These are phyloP conservation scores for Meandrusa payeni DNA, from an alignment of 2,888 invertebrate species.

Conservation along the genomic window DNA sequence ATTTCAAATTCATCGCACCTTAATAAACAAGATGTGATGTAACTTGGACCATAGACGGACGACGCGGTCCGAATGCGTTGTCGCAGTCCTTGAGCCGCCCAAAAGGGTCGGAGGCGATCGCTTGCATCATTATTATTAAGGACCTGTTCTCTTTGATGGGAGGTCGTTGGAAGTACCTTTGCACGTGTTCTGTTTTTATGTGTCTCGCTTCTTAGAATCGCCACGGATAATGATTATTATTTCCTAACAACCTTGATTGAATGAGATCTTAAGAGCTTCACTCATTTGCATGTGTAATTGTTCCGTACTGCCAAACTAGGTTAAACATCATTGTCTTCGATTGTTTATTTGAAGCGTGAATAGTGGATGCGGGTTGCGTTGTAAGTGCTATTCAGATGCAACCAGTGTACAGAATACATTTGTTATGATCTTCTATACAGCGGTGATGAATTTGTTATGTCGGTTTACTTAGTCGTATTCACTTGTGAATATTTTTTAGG, in stretches of 20 bases:
- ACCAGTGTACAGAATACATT: slow-evolving; percentile 1
- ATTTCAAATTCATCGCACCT: slow-evolving; percentile 65
- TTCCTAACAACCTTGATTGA: slow-evolving; percentile 34
- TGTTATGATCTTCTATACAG: slow-evolving; percentile 14
- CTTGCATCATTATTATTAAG: slow-evolving; percentile 46
- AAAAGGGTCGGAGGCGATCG: slow-evolving; percentile 53
- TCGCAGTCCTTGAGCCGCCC: slow-evolving; percentile 57
- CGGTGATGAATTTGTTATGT: not conserved
- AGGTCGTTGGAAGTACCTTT: slow-evolving; percentile 54
- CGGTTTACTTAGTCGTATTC: not conserved
- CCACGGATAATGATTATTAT: slow-evolving; percentile 35
- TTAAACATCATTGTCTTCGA: slow-evolving; percentile 24
- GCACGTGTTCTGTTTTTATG: slow-evolving; percentile 50
- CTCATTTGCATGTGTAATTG: slow-evolving; percentile 32
- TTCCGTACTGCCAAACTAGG: slow-evolving; percentile 18
- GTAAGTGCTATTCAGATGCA: slow-evolving; percentile 6
- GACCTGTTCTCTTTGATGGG: slow-evolving; percentile 53
- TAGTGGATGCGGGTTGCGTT: slow-evolving; percentile 10
- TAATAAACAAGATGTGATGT: slow-evolving; percentile 67
- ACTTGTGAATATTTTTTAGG: no score
- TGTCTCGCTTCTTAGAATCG: slow-evolving; percentile 48
- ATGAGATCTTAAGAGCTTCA: slow-evolving; percentile 28
- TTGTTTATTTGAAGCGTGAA: slow-evolving; percentile 24
- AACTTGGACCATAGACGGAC: slow-evolving; percentile 58
- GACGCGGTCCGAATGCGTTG: slow-evolving; percentile 53